Conservation (phyloP, 2,888 invertebrate genomes). For the Danaus chrysippus region DNA sequence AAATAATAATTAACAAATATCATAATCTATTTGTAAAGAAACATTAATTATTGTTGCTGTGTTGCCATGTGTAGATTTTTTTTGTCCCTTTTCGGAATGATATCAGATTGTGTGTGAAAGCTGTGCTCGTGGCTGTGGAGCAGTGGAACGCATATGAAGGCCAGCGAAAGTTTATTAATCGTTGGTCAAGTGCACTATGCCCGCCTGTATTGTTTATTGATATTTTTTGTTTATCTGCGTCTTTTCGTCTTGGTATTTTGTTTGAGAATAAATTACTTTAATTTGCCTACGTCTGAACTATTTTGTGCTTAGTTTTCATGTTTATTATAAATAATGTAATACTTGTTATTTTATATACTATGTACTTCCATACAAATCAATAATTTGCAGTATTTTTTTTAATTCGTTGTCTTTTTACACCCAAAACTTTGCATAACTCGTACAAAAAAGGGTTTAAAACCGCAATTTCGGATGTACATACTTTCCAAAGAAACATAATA, state of each 20-base stretch:
- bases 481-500: no score
- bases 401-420: no score
- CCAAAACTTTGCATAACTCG: no score
- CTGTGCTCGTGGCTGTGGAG: conserved; percentile 53
- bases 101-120: conserved; percentile 49
- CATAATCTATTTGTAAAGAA: not conserved
- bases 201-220: conserved; percentile 5
- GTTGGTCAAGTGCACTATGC: conserved; percentile 60
- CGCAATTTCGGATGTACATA: no score
- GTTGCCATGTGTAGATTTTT: not conserved
- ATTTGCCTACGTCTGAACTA: no score
- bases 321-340: no score
- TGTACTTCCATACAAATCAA: no score
- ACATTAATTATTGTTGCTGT: not conserved
- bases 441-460: no score
- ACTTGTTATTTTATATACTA: no score
- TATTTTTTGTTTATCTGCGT: not conserved
- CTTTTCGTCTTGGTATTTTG: not conserved
- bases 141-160: conserved; percentile 57
- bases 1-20: conserved; percentile 1
- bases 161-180: conserved; percentile 73
- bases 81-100: conserved; percentile 3
- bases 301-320: no score
- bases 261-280: no score
- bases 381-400: no score